A percentile compares a stretch with the other conserved stretches of the same genome.
phyloP scores from a whole-genome alignment of 2,888 invertebrate species.

The Xestobium rufovillosum region DNA sequence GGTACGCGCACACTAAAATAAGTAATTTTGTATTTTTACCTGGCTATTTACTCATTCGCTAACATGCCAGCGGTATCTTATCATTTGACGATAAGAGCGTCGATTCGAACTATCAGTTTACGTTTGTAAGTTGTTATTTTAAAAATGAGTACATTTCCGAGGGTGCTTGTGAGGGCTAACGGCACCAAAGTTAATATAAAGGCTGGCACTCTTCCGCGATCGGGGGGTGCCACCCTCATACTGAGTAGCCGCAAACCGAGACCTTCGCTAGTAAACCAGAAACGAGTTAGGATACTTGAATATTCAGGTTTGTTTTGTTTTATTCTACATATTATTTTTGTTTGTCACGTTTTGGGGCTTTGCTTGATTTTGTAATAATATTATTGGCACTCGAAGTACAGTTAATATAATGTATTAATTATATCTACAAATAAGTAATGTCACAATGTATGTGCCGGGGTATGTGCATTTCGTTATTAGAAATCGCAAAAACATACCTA shows the following conservation, averaged over 20 bases:
- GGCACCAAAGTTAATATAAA: conserved; percentile 33
- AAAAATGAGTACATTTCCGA: conserved; percentile 37
- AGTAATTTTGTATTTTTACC: conserved; percentile 1
- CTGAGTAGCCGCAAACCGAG: conserved; percentile 39
- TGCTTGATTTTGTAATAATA: too few relatives aligned
- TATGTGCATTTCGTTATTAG: too few relatives aligned
- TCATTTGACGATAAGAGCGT: neutral
- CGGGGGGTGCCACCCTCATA: conserved; percentile 26
- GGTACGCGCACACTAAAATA: neutral
- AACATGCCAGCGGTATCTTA: conserved; percentile 3
- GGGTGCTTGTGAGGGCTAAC: conserved; percentile 37
- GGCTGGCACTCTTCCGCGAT: conserved; percentile 29
- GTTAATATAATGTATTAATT: too few relatives aligned
- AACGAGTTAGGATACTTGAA: conserved; percentile 37
- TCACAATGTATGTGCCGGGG: too few relatives aligned
- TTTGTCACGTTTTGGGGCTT: too few relatives aligned
- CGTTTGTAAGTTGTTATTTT: too few relatives aligned
- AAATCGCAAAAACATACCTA: too few relatives aligned
- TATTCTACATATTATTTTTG: too few relatives aligned
- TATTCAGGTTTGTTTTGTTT: conserved; percentile 21
- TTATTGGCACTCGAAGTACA: too few relatives aligned
- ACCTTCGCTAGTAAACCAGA: conserved; percentile 23
- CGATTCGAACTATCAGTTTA: too few relatives aligned
- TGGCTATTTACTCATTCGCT: neutral
- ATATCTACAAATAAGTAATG: too few relatives aligned